phyloP scores from a whole-genome alignment of 2,113 vertebrate species.

The Nematolebias whitei region DNA sequence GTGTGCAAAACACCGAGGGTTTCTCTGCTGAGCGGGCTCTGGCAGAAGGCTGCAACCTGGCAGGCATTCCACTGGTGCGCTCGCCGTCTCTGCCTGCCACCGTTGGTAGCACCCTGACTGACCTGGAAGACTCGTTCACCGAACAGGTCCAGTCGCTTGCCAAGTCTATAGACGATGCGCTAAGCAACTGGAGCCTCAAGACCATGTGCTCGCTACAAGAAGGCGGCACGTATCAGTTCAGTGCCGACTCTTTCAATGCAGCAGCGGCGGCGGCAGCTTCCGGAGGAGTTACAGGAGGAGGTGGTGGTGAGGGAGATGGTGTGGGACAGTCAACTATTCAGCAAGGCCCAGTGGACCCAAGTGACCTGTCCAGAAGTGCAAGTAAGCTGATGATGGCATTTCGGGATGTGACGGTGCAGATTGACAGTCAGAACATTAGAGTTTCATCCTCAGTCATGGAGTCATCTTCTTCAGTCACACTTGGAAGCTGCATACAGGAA shows the following conservation, averaged over 20 bases:
- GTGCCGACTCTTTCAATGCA: slow-evolving; percentile 83
- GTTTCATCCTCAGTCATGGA: slow-evolving; percentile 90
- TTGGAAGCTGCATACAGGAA: slow-evolving; percentile 86
- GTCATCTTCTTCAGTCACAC: slow-evolving; percentile 87
- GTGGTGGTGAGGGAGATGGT: slow-evolving; percentile 46
- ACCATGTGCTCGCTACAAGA: slow-evolving; percentile 97
- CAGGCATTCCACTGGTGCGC: slow-evolving; percentile 90
- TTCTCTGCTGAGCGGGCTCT: slow-evolving; percentile 91
- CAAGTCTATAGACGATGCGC: slow-evolving; percentile 97
- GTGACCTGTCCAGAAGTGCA: slow-evolving; percentile 84
- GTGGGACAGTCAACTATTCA: slow-evolving; percentile 41
- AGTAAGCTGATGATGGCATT: slow-evolving; percentile 99
- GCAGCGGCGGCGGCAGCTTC: slow-evolving; percentile 58
- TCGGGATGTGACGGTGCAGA: slow-evolving; percentile 95
- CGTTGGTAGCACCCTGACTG: slow-evolving; percentile 89
- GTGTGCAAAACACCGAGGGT: slow-evolving; percentile 88
- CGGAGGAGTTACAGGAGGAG: slow-evolving; percentile 41
- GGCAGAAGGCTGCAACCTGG: slow-evolving; percentile 89
- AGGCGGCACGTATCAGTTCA: slow-evolving; percentile 88
- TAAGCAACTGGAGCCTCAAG: slow-evolving; percentile 97
- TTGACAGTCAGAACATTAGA: slow-evolving; percentile 93
- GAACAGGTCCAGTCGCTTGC: slow-evolving; percentile 98
- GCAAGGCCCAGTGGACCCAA: slow-evolving; percentile 69
- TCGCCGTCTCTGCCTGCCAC: slow-evolving; percentile 90
- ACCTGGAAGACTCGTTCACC: slow-evolving; percentile 96